Base-by-base conservation (phyloP, 2,888 invertebrate species). In the Pandemis cinnamomeana region DNA sequence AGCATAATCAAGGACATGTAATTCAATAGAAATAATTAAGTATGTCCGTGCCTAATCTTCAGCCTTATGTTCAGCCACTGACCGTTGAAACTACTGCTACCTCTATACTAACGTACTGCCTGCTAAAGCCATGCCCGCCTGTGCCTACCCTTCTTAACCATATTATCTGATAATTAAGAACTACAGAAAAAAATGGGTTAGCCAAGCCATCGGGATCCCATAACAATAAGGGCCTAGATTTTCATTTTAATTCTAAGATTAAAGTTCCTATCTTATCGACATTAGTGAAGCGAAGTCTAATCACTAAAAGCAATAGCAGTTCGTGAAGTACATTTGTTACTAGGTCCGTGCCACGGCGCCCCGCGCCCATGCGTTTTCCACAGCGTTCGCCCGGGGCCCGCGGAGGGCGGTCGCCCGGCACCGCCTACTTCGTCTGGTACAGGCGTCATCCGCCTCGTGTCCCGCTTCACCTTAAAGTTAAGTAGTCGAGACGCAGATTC, bases 351-450 rank as follows among this genome's bases (percentile, higher is more conserved):
- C 86, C 86, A 87, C 91, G 86, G 89, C 91, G 89, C 90, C 90
- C 90, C 91, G 91, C 92, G 87, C 89, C 87, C 89, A 87, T 89
- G 88, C 90, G 88, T 89, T 91, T 86, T 89, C 87, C 83, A 89
- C 89, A 88, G 89, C 89, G 87, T 82, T 89, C 86, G 88, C 86
- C 89, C 89, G 91, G 91, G 92, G 91, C 91, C 91, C 90, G 87
- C 86, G 88, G 91, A 91, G 92, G 92, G 93, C 92, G 92, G 91
- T 89, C 92, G 93, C 89, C 89, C 86, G 92, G 90, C 89, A 87
- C 92, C 93, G 92, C 93, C 93, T 92, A 93, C 93, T 90, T 93
- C 91, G 92, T 92, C 92, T 91, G 92, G 92, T 92, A 93, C 92
- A 91, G 91, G 91, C 91, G 92, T 89, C 91, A 87, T 88, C 87